Evolutionary conservation across 1,140 invertebrate genomes (phyloP).

Genomic region (Sminthurides bifidus): DNA sequence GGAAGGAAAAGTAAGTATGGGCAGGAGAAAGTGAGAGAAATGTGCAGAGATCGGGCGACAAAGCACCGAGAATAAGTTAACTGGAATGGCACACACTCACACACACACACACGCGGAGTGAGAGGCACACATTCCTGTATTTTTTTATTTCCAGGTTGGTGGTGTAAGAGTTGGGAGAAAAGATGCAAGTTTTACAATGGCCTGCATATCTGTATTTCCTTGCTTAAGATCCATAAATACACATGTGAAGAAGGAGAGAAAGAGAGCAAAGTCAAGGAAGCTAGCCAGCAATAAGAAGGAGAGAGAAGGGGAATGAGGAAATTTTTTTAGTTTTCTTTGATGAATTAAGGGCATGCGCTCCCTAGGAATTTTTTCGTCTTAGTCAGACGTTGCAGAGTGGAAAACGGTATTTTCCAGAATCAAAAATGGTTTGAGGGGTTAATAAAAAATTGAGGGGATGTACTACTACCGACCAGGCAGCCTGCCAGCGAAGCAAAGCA

Average conservation of each 20-base stretch:
- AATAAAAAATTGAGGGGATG: slow-evolving; percentile 32
- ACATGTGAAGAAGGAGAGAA: too few relatives aligned
- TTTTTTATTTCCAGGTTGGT: too few relatives aligned
- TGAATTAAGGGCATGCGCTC: slow-evolving; percentile 28
- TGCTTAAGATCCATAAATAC: too few relatives aligned
- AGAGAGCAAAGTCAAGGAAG: background rate
- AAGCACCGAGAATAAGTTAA: background rate
- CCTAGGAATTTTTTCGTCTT: slow-evolving; percentile 25
- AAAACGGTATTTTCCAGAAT: slow-evolving; percentile 29
- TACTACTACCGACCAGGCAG: too few relatives aligned
- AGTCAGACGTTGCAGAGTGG: slow-evolving; percentile 18
- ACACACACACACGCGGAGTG: background rate
- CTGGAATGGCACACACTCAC: background rate
- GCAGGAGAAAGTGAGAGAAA: slow-evolving; percentile 9
- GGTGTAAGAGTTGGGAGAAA: too few relatives aligned
- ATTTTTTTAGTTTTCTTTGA: slow-evolving; percentile 28
- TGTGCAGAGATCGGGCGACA: background rate
- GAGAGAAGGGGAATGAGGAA: slow-evolving; percentile 12
- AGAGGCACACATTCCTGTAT: too few relatives aligned
- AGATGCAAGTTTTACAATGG: too few relatives aligned
- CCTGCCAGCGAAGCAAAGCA: too few relatives aligned
- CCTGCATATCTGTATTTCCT: too few relatives aligned
- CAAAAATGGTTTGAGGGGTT: slow-evolving; percentile 33
- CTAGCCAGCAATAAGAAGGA: slow-evolving; percentile 2
- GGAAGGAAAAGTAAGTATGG: background rate